A percentile compares a stretch with the other conserved stretches of the same genome.
Conservation (phyloP, 2,113 vertebrate genomes). For the Saimiri boliviensis region DNA sequence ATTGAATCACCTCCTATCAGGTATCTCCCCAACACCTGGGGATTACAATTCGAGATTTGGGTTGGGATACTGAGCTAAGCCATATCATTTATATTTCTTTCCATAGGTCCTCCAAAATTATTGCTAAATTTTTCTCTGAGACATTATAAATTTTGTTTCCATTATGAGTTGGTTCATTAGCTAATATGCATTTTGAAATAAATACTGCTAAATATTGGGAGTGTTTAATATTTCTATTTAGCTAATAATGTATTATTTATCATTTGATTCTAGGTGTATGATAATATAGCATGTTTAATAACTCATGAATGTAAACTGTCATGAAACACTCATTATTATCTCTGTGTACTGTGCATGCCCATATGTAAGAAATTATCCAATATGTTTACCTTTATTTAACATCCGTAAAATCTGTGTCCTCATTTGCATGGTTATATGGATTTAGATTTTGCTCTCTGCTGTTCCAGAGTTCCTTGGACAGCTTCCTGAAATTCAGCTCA, state of each 20-base stretch:
- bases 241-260: neutral
- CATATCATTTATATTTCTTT: neutral
- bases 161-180: neutral
- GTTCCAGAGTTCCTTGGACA: neutral
- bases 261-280: neutral
- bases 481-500: neutral
- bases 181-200: constrained; percentile 4
- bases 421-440: neutral
- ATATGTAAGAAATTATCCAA: neutral
- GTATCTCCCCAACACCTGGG: too few species aligned
- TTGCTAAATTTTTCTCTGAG: neutral
- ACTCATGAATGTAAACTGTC: neutral
- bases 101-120: neutral
- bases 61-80: too few species aligned
- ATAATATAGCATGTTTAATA: neutral
- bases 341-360: neutral
- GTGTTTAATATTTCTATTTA: neutral
- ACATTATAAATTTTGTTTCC: neutral
- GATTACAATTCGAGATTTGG: too few species aligned
- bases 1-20: too few species aligned
- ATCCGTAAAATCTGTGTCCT: neutral
- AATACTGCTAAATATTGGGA: neutral
- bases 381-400: neutral
- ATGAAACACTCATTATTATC: neutral
- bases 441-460: neutral